phyloP scores from a whole-genome alignment of 2,113 vertebrate genomes.

The Orientallactaga bullata region DNA sequence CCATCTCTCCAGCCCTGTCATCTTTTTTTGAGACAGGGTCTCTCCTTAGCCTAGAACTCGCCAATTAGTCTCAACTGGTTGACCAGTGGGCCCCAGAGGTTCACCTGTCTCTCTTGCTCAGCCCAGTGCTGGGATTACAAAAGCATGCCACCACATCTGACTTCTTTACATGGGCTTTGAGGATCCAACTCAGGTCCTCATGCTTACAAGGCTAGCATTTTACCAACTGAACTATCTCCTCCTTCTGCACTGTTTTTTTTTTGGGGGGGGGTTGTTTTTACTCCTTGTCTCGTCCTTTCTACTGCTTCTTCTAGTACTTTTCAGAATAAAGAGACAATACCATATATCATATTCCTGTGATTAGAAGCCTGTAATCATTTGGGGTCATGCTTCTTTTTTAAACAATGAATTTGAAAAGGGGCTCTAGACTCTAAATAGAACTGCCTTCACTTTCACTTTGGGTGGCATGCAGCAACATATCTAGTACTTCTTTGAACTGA shows the following conservation, averaged over 20 bases:
- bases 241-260: background rate
- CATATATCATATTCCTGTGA: background rate
- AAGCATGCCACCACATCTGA: too few relatives aligned
- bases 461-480: background rate
- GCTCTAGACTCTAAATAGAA: constrained; percentile 11
- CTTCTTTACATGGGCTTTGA: too few relatives aligned
- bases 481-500: background rate
- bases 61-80: too few relatives aligned
- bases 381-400: background rate
- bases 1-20: too few relatives aligned
- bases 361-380: background rate
- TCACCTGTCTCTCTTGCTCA: too few relatives aligned
- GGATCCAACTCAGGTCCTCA: too few relatives aligned
- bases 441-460: constrained; percentile 1
- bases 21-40: too few relatives aligned
- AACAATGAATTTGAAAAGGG: constrained; percentile 16
- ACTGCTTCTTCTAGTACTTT: background rate
- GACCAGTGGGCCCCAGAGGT: too few relatives aligned
- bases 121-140: too few relatives aligned
- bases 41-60: too few relatives aligned
- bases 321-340: background rate
- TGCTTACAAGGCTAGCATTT: too few relatives aligned
- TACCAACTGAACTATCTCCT: too few relatives aligned
- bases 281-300: constrained; percentile 29
- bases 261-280: background rate